phyloP scores from a whole-genome alignment of 1,140 invertebrate species.

The Kradibia gibbosae region DNA sequence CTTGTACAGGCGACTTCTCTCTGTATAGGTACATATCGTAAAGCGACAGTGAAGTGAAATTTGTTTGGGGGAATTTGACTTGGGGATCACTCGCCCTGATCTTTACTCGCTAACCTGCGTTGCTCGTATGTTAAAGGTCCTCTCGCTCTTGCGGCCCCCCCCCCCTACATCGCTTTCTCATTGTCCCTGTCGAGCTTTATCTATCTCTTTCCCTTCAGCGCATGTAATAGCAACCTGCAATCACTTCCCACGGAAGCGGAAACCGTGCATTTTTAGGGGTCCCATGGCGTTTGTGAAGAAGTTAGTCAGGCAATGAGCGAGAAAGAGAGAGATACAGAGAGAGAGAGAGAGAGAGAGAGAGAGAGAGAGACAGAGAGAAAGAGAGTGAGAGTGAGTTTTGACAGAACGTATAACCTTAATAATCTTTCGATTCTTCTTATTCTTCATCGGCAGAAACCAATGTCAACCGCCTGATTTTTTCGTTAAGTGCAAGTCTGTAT shows the following conservation, averaged over 20 bases:
- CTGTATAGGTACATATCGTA: background rate
- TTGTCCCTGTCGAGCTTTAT: background rate
- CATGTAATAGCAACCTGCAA: slow-evolving; percentile 57
- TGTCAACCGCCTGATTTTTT: slow-evolving; percentile 25
- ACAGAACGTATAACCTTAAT: background rate
- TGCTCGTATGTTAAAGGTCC: slow-evolving; percentile 14
- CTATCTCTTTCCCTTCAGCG: slow-evolving; percentile 15
- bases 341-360: background rate
- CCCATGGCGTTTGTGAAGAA: slow-evolving; percentile 2
- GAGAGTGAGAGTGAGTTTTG: background rate
- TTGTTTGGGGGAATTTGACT: slow-evolving; percentile 48
- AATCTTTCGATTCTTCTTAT: background rate
- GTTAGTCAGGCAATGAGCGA: too few relatives aligned
- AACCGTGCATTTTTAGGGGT: slow-evolving; percentile 26
- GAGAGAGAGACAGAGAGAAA: background rate
- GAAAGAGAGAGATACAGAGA: background rate
- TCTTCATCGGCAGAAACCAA: background rate
- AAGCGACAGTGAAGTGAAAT: slow-evolving; percentile 59
- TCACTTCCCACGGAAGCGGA: slow-evolving; percentile 64
- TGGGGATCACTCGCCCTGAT: slow-evolving; percentile 24
- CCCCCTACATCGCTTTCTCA: background rate
- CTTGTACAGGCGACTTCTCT: background rate
- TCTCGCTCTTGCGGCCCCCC: background rate
- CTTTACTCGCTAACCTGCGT: slow-evolving; percentile 33
- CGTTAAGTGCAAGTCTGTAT: background rate